These are phyloP conservation scores for Platerodrilus igneus DNA, from an alignment of 2,888 invertebrate genomes.

Conservation along the genomic window DNA sequence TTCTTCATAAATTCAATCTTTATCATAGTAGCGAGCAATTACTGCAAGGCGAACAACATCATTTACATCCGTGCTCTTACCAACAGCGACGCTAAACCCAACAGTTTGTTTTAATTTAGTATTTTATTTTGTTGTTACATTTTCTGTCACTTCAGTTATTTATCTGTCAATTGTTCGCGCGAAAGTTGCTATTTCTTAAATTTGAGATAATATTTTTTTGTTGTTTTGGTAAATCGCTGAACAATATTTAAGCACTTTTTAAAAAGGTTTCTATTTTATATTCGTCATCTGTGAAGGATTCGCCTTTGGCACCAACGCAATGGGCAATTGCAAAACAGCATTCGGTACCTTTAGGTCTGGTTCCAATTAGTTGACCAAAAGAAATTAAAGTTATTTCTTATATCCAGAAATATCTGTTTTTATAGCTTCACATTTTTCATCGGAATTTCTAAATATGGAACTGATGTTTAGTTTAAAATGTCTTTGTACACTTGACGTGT, in stretches of 20 bases:
- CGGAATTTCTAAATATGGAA: too few relatives aligned
- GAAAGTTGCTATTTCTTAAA: constrained; percentile 20
- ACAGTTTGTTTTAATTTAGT: constrained; percentile 17
- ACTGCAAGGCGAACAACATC: constrained; percentile 20
- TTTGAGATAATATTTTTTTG: constrained; percentile 19
- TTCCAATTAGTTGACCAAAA: too few relatives aligned
- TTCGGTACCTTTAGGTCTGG: too few relatives aligned
- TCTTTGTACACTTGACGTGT: too few relatives aligned
- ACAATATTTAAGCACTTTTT: constrained; percentile 19
- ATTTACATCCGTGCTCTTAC: constrained; percentile 19
- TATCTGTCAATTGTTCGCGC: constrained; percentile 18
- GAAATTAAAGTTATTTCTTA: too few relatives aligned
- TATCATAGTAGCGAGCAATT: constrained; percentile 13
- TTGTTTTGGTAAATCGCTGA: constrained; percentile 17
- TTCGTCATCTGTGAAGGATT: constrained; percentile 3
- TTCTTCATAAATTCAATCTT: constrained; percentile 13
- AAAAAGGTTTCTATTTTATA: constrained; percentile 3
- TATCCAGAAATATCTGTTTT: too few relatives aligned
- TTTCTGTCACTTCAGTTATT: constrained; percentile 18
- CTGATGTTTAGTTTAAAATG: too few relatives aligned
- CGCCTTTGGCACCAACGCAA: constrained; percentile 3
- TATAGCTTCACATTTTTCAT: too few relatives aligned
- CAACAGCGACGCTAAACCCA: constrained; percentile 20
- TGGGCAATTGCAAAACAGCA: constrained; percentile 4
- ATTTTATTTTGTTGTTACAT: constrained; percentile 20